Base-by-base conservation (phyloP, 2,888 invertebrate genomes). In the Himalopsyche tibetana region DNA sequence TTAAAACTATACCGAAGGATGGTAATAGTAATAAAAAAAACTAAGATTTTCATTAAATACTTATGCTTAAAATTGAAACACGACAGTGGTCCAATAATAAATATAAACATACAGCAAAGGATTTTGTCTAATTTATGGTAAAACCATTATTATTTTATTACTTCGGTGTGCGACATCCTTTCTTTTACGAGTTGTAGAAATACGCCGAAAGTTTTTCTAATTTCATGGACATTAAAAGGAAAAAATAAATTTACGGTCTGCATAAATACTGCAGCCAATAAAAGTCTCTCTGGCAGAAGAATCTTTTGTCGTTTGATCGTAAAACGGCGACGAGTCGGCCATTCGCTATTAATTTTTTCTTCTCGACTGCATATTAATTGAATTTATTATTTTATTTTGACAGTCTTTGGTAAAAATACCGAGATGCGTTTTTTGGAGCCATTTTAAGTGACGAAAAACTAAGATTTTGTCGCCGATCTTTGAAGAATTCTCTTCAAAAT, bases 201-300 rank as follows among this genome's bases (percentile, higher is more conserved):
- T 63, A 63, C 63, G 63, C 63, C 63, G 63, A 63, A 63, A 63
- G 63, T 63, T 63, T 63, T 63, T 63, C 63, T 63, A 63, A 63
- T 63, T 63, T 63, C 63, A 63, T 63, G 63, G 63, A 63, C 63
- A 19, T 63, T 63, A 63, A 19, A 19, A 63, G 63, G 28, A 28
- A 63, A 63, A 63, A 19, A 63, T 63, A 63, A 19, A 63, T 63
- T 63, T 63, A 63, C 63, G 19, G 28, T 15, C 63, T 19, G 63
- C 63, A 19, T 19, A 63, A 19, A 63, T 3, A 19, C 63, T 63
- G 19, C 63, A 63, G 28, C 28, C 19, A 19, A 63, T 63, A 63
- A 63, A 63, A 19, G 63, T 63, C 63, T 11, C 19, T 6, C 63
- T 19, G 11, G 63, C 63, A 63, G 63, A 63, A 11, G 63, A 63